Conservation (phyloP, 92 coral and sea anemone species). For the Siderastrea siderea region DNA sequence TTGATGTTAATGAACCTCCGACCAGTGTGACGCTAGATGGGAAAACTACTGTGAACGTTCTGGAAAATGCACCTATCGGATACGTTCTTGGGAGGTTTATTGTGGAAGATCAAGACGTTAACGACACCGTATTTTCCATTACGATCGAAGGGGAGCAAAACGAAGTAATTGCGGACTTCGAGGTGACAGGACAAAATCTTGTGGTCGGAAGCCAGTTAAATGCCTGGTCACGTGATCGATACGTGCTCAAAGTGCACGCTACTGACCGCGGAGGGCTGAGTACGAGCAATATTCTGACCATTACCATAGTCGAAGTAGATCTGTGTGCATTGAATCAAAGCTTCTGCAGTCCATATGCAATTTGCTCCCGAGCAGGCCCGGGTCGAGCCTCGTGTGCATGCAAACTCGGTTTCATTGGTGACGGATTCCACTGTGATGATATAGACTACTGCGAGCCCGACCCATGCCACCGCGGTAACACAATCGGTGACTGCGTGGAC, state of each 20-base stretch:
- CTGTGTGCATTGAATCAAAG: slow-evolving; percentile 59
- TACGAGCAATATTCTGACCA: slow-evolving; percentile 56
- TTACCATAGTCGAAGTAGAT: slow-evolving; percentile 68
- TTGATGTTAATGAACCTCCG: slow-evolving; percentile 79
- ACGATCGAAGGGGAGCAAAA: slow-evolving; percentile 48
- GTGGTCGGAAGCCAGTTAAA: slow-evolving; percentile 71
- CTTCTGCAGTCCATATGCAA: slow-evolving; percentile 71
- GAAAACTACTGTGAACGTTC: slow-evolving; percentile 50
- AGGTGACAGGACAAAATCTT: slow-evolving; percentile 48
- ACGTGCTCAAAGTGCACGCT: slow-evolving; percentile 64
- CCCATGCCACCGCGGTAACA: slow-evolving; percentile 71
- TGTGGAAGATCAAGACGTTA: slow-evolving; percentile 74
- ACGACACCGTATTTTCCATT: slow-evolving; percentile 55
- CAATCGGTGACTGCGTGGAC: slow-evolving; percentile 68
- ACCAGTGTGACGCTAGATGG: slow-evolving; percentile 71
- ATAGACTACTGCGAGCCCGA: slow-evolving; percentile 70
- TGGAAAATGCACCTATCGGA: slow-evolving; percentile 54
- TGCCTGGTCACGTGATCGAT: slow-evolving; percentile 76
- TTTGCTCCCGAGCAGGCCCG: slow-evolving; percentile 80
- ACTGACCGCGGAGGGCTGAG: slow-evolving; percentile 79
- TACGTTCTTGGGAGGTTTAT: slow-evolving; percentile 52
- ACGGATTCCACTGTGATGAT: slow-evolving; percentile 71
- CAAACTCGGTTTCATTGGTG: slow-evolving; percentile 76
- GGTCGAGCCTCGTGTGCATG: slow-evolving; percentile 75
- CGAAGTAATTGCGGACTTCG: slow-evolving; percentile 48